Evolutionary conservation across 1,140 invertebrate genomes (phyloP), one percentile per base, ranked within the genome.

Genomic region (Atta texana): DNA sequence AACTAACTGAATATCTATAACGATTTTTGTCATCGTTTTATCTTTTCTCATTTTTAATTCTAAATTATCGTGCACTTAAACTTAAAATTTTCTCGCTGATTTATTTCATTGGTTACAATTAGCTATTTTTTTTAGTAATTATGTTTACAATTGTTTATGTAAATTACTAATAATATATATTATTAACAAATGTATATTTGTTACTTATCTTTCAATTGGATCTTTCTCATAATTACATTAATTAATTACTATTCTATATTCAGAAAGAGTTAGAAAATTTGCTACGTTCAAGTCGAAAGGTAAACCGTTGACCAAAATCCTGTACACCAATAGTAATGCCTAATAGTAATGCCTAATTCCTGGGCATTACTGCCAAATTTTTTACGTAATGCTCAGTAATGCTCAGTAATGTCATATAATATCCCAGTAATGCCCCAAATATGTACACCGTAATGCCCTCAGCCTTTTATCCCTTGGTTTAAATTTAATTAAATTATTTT

Each of bases 131-230:
- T 78, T 64, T n/a, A 24, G 24, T 24, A 24, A 24, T 7, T 14
- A 64, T 24, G 34, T 53, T 68, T 80, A 68, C 18, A 39, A 55
- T 80, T 16, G 6, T 78, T 64, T 78, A 16, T 80, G 34, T 31
- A 57, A 57, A 31, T 57, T 1, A 69, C 28, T 68, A 55, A 3
- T 34, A 16, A 14, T 34, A 18, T 31, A 31, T 3, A 31, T 31
- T 71, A 71, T 81, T 81, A 71, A 71, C 0, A 28, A 57, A 24
- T n/a, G 4, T n/a, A 18, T 44, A 59, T 28, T 2, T 55, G 5
- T 55, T 39, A 80, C 14, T n/a, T 24, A 57, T 71, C 3, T 28
- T 31, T 31, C 31, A n/a, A 28, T 39, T 28, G 2, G 4, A 31
- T 78, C 1, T 2, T 66, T 7, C 2, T 64, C 12, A 44, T 31